phyloP scores from a whole-genome alignment of 2,797 vertebrate genomes.

The Microctenopoma steveboyesi region DNA sequence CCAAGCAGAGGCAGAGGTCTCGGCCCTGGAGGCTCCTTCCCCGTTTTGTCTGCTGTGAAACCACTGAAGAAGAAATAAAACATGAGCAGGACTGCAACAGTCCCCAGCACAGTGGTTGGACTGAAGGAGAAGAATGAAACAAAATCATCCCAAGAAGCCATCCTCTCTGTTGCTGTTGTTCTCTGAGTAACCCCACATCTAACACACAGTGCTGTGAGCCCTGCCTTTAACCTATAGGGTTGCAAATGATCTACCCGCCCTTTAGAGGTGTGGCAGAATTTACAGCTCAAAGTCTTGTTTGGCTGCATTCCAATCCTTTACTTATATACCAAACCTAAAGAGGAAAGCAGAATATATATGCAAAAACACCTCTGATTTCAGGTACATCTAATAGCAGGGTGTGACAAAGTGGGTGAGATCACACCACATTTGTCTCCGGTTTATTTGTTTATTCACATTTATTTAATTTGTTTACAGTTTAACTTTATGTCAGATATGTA shows the following conservation, averaged over 20 bases:
- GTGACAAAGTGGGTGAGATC: no score
- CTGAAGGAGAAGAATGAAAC: background rate
- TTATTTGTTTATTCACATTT: no score
- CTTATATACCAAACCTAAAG: background rate
- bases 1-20: conserved; percentile 72
- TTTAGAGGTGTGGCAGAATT: background rate
- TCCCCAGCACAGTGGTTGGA: conserved; percentile 40
- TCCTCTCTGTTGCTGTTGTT: background rate
- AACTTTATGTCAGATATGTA: no score
- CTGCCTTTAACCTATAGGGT: background rate
- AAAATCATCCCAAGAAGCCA: conserved; percentile 41
- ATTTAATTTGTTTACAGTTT: no score
- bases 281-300: background rate
- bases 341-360: background rate
- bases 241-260: background rate
- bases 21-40: conserved; percentile 70
- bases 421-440: no score
- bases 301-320: background rate
- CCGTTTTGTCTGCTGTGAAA: background rate
- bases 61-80: conserved; percentile 16
- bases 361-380: background rate
- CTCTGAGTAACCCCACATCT: background rate
- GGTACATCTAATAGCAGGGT: background rate
- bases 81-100: conserved; percentile 37
- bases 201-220: background rate